phyloP scores from a whole-genome alignment of 2,888 invertebrate species.

The Lissonota sp. region DNA sequence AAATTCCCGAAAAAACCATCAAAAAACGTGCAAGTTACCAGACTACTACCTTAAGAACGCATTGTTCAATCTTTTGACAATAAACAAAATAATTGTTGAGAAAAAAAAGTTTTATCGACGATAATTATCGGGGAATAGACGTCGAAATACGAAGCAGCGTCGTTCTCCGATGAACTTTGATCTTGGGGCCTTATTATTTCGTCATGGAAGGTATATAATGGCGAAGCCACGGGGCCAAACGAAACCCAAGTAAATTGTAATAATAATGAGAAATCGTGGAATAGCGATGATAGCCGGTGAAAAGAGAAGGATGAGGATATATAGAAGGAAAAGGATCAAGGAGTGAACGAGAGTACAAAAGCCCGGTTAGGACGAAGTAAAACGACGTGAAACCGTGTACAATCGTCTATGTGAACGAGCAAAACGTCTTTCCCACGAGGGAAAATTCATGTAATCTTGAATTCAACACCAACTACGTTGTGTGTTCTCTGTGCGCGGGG shows the following conservation, averaged over 20 bases:
- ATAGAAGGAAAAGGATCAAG: slow-evolving; percentile 15
- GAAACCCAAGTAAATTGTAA: slow-evolving; percentile 26
- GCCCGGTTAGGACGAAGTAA: slow-evolving; percentile 3
- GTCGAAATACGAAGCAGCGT: background rate
- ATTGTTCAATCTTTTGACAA: no score
- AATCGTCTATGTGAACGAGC: slow-evolving; percentile 41
- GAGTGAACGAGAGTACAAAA: slow-evolving; percentile 17
- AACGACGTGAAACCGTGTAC: slow-evolving; percentile 9
- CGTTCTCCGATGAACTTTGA: slow-evolving; percentile 38
- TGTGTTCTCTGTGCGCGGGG: slow-evolving; percentile 17
- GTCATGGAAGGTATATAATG: slow-evolving; percentile 1
- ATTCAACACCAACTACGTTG: slow-evolving; percentile 57
- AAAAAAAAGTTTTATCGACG: no score
- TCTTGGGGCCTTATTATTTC: slow-evolving; percentile 28
- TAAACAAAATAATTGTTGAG: no score
- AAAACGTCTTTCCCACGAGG: slow-evolving; percentile 59
- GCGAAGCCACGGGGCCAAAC: background rate
- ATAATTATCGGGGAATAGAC: background rate
- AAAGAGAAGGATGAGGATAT: slow-evolving; percentile 26
- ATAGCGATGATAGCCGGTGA: slow-evolving; percentile 25
- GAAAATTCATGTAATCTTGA: slow-evolving; percentile 62
- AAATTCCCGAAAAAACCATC: no score
- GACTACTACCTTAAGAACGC: no score
- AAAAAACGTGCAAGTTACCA: no score
- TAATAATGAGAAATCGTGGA: slow-evolving; percentile 45